phyloP scores from a whole-genome alignment of 2,113 vertebrate species.

The Anser cygnoides region DNA sequence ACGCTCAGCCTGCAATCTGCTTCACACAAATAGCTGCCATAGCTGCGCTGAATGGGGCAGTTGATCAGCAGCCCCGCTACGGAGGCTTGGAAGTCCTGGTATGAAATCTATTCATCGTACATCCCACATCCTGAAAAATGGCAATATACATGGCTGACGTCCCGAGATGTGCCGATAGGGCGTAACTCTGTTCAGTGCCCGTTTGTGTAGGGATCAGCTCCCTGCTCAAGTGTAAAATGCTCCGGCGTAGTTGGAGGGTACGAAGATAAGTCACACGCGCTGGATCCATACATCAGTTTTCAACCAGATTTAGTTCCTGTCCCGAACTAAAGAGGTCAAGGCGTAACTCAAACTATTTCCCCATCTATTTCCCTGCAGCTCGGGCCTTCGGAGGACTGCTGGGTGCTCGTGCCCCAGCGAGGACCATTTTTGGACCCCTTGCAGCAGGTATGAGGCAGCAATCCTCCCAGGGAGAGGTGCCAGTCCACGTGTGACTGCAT shows the following conservation, averaged over 20 bases:
- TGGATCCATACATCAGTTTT: not conserved
- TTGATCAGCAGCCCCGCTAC: conserved; percentile 29
- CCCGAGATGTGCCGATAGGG: not conserved
- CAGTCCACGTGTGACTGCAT: not conserved
- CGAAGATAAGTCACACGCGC: not conserved
- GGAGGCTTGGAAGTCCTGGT: conserved; percentile 56
- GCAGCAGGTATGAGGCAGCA: not conserved
- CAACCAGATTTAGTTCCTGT: not conserved
- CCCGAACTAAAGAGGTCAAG: not conserved
- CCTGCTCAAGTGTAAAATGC: not conserved
- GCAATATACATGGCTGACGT: not conserved
- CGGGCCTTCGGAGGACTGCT: not conserved
- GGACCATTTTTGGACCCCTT: not conserved
- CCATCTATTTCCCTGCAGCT: not conserved
- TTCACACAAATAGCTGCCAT: conserved; percentile 59
- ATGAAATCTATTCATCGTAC: conserved; percentile 46
- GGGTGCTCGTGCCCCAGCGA: not conserved
- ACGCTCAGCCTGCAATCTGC: conserved; percentile 9
- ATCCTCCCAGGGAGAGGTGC: not conserved
- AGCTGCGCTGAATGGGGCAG: conserved; percentile 31
- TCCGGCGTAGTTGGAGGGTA: not conserved
- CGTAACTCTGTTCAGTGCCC: not conserved
- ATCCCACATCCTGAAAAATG: conserved; percentile 35
- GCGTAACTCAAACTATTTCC: not conserved
- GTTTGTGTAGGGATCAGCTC: not conserved